Percentiles rank a stretch among this genome's conserved stretches.
These are phyloP conservation scores for Diglossa cyanea DNA, from an alignment of 2,797 vertebrate species.

Conservation along the genomic window DNA sequence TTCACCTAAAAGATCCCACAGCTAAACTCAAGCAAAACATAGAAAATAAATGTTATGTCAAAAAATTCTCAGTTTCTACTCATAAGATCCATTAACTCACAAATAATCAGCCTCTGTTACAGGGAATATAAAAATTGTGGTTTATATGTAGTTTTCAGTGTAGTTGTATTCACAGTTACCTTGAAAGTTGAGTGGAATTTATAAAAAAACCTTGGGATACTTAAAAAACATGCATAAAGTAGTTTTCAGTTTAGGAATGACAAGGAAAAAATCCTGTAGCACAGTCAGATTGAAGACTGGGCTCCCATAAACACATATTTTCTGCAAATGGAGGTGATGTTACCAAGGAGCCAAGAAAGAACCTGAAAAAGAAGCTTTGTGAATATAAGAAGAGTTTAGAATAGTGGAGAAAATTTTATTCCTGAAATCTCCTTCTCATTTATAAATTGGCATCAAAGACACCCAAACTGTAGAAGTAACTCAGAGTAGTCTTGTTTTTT, in stretches of 20 bases:
- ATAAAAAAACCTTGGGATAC: neutral
- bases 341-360: neutral
- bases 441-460: neutral
- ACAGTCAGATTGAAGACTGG: neutral
- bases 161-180: neutral
- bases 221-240: neutral
- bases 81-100: neutral
- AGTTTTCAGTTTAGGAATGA: neutral
- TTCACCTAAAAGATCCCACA: rapidly evolving
- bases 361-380: neutral
- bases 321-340: neutral
- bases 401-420: neutral
- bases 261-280: neutral
- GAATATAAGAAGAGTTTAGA: neutral
- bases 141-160: neutral
- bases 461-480: neutral
- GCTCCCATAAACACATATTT: neutral
- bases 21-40: neutral
- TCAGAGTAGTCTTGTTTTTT: neutral
- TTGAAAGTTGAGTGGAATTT: neutral
- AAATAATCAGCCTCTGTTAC: neutral
- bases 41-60: neutral
- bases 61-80: neutral
- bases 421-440: neutral
- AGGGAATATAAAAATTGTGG: neutral